Base-by-base conservation (phyloP, 2,113 vertebrate species). In the Notothenia rossii region DNA sequence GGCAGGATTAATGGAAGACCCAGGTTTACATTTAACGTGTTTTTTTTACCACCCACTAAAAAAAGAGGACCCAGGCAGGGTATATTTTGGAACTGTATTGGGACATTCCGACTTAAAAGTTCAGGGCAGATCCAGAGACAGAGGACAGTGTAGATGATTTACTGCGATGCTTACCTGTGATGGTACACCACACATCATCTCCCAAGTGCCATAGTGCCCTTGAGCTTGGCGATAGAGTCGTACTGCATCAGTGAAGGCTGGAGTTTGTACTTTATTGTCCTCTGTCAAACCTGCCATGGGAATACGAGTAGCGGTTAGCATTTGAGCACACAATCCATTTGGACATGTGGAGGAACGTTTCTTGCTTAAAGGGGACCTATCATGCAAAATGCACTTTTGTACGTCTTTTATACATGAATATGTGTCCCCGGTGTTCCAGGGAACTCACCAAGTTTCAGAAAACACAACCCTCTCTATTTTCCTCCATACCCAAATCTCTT, bases 141-240 rank as follows among this genome's bases (percentile, higher is more conserved):
- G 56, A 53, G n/a, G 48, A 20, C 17, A 12, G n/a, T 11, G 49
- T 4, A 43, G 17, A 50, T 2, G 63, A 0, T 29, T 10, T 8
- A 1, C 13, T 54, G 49, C 7, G 18, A 18, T 14, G 14, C 73
- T 82, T 82, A 99, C 98, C 97, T 98, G 98, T 60, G 92, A 91
- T 45, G 97, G 95, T 0, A 88, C 94, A 0, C 98, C 98, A 4
- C 98, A 98, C 66, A 99, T 96, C 98, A 99, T 97, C 79, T 99
- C 98, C 98, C 98, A 99, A 69, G 98, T 99, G 89, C 98, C 97
- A 0, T 96, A 99, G 67, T 97, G 94, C 62, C 96, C 96, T 79
- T 93, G 95, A 0, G 94, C 85, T 93, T 99, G 98, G 13, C 98
- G 97, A 86, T 97, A 97, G 87, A 97, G 96, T 77, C 98, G 95